Evolutionary conservation across 2,888 invertebrate genomes (phyloP).

Genomic region (Mechanitis mazaeus): DNA sequence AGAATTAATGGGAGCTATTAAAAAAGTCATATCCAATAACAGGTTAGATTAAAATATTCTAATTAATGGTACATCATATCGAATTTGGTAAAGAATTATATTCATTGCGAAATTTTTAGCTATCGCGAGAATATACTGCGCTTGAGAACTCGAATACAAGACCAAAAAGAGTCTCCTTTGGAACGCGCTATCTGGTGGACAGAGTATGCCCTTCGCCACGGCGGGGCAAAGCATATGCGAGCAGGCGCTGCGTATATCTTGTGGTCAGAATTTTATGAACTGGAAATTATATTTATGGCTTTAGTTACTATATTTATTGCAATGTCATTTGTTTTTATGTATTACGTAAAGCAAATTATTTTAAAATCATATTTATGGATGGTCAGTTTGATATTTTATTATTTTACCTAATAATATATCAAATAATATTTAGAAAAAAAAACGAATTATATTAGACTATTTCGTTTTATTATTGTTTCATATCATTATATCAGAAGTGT

Average conservation of each 20-base stretch:
- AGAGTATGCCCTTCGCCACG: slow-evolving; percentile 38
- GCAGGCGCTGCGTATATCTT: slow-evolving; percentile 34
- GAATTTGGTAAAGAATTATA: too few relatives aligned
- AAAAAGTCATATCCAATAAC: slow-evolving; percentile 31
- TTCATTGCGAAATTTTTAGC: slow-evolving; percentile 20
- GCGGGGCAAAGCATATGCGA: slow-evolving; percentile 34
- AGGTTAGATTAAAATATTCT: slow-evolving; percentile 32
- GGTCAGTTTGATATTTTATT: too few relatives aligned
- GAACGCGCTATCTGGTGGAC: slow-evolving; percentile 44
- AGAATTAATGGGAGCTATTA: slow-evolving; percentile 35
- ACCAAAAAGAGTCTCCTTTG: slow-evolving; percentile 34
- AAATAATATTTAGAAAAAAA: too few relatives aligned
- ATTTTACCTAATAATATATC: too few relatives aligned
- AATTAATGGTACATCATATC: too few relatives aligned
- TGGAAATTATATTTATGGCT: slow-evolving; percentile 25
- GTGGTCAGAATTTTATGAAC: slow-evolving; percentile 34
- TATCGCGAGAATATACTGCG: slow-evolving; percentile 32
- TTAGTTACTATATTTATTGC: neutral
- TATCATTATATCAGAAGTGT: too few relatives aligned
- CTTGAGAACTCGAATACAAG: slow-evolving; percentile 30
- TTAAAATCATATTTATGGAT: too few relatives aligned
- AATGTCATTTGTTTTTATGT: too few relatives aligned
- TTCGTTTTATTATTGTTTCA: too few relatives aligned
- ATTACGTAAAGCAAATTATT: too few relatives aligned
- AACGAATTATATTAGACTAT: too few relatives aligned